phyloP scores from a whole-genome alignment of 2,888 invertebrate species.

The Noctua janthe region DNA sequence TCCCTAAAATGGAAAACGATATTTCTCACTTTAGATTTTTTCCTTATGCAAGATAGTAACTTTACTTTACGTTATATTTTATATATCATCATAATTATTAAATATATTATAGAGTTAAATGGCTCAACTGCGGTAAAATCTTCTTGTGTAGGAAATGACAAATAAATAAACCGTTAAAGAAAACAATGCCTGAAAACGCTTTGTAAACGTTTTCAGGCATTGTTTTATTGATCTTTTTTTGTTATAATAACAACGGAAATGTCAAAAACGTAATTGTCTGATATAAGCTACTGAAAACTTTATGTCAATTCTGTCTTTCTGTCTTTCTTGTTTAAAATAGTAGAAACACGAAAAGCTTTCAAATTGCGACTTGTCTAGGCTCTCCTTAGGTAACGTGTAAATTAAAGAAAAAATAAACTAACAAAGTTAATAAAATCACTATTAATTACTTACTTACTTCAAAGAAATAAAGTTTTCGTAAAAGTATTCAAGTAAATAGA shows the following conservation, averaged over 20 bases:
- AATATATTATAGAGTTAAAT: not conserved
- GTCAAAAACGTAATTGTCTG: not conserved
- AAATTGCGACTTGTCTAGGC: not conserved
- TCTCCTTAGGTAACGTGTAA: too few species aligned
- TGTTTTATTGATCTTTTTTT: too few species aligned
- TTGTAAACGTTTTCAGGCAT: too few species aligned
- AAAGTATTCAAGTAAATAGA: constrained; percentile 3
- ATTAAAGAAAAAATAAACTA: not conserved
- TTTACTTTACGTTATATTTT: constrained; percentile 18
- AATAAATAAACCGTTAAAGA: not conserved
- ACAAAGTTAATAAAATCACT: not conserved
- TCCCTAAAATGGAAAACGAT: constrained; percentile 64
- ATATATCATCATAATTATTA: not conserved
- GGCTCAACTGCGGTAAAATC: not conserved
- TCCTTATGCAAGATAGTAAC: constrained; percentile 45
- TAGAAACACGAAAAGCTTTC: not conserved
- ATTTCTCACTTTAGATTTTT: constrained; percentile 54
- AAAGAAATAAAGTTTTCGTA: not conserved
- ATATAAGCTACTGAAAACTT: not conserved
- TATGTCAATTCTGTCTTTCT: not conserved
- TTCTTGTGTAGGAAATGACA: not conserved
- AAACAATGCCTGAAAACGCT: not conserved
- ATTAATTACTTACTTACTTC: not conserved
- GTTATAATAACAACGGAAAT: too few species aligned
- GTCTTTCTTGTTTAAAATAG: not conserved